These are phyloP conservation scores for Lasioglossum oenotherae DNA, from an alignment of 2,888 invertebrate genomes.

Conservation along the genomic window DNA sequence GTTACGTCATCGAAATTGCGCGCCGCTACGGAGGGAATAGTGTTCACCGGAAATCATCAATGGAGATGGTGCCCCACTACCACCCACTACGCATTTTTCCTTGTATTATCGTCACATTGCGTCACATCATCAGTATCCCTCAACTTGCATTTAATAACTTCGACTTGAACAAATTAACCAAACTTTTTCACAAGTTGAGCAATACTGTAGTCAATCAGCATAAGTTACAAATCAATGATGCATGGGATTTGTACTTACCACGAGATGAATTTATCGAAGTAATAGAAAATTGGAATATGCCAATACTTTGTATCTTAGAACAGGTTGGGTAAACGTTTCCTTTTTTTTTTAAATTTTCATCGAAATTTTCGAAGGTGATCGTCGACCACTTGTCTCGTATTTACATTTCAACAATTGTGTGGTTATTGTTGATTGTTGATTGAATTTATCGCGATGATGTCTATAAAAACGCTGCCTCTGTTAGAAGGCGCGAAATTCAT, in stretches of 20 bases:
- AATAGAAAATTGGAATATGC: neutral
- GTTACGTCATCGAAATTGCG: neutral
- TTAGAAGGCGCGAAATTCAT: conserved; percentile 74
- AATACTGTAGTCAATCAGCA: neutral
- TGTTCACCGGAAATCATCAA: neutral
- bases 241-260: neutral
- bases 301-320: neutral
- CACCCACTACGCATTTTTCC: neutral
- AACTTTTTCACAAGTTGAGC: neutral
- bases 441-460: conserved; percentile 61
- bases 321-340: neutral
- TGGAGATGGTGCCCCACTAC: neutral
- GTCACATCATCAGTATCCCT: too few relatives aligned
- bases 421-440: conserved; percentile 36
- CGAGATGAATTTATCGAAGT: neutral
- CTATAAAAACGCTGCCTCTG: conserved; percentile 70
- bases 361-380: neutral
- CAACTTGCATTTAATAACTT: neutral
- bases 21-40: neutral
- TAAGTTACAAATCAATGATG: neutral
- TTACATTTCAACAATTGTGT: conserved; percentile 5
- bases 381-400: neutral
- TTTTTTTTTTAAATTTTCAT: neutral
- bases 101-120: neutral
- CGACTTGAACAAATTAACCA: too few relatives aligned